Evolutionary conservation across 2,113 vertebrate species (phyloP).

Genomic region (Emydura subglobosa): DNA sequence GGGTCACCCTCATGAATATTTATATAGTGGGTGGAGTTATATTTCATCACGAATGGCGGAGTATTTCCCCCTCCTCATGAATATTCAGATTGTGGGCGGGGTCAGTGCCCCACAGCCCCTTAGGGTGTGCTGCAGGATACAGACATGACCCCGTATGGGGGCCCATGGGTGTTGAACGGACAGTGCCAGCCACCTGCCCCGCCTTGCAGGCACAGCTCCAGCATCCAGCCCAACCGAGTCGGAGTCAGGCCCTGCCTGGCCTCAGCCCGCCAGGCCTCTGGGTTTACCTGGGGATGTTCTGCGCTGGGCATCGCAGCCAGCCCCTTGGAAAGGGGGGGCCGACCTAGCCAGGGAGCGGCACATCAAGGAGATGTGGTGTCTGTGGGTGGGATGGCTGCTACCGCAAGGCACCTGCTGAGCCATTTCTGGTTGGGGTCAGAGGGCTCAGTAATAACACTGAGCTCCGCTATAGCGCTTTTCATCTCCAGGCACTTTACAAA

Average conservation of each 20-base stretch:
- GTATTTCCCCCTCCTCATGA: background rate
- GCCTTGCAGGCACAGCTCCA: background rate
- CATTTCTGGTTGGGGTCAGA: too few species aligned
- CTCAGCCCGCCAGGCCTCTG: too few species aligned
- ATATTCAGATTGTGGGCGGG: background rate
- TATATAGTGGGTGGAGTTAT: background rate
- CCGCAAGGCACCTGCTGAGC: background rate
- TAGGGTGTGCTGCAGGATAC: background rate
- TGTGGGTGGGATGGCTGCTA: background rate
- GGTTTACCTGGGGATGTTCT: too few species aligned
- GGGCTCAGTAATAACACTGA: too few species aligned
- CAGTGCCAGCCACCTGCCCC: background rate
- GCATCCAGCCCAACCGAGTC: too few species aligned
- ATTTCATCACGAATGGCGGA: too few species aligned
- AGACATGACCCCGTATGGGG: background rate
- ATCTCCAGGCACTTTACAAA: background rate
- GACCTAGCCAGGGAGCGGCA: too few species aligned
- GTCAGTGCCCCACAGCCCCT: background rate
- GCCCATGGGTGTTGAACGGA: too few species aligned
- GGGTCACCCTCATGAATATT: background rate
- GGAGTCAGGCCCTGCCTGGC: too few species aligned
- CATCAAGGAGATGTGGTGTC: too few species aligned
- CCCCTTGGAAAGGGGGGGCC: too few species aligned
- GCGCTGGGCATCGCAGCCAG: too few species aligned
- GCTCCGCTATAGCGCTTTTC: background rate